These are phyloP conservation scores for Micropoecilia bifurca DNA, from an alignment of 2,797 vertebrate genomes.

Conservation along the genomic window DNA sequence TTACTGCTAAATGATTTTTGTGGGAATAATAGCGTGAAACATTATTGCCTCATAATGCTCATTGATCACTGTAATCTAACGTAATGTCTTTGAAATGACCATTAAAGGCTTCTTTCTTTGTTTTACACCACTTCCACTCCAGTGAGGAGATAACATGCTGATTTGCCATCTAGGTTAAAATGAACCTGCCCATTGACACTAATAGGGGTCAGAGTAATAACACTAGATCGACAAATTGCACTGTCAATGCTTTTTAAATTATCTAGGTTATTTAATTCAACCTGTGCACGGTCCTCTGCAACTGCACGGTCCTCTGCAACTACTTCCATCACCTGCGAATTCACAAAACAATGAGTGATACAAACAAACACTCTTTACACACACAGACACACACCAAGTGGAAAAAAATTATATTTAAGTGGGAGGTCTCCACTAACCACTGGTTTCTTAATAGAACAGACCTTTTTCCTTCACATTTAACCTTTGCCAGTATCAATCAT, in stretches of 20 bases:
- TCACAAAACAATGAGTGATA: conserved; percentile 45
- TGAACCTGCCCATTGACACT: conserved; percentile 88
- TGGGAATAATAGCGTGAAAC: conserved; percentile 60
- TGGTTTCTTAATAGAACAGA: conserved; percentile 97
- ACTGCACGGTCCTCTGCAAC: conserved; percentile 84
- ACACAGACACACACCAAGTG: conserved; percentile 44
- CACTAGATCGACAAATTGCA: conserved; percentile 92
- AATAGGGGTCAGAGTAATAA: conserved; percentile 98
- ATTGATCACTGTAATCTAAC: conserved; percentile 63
- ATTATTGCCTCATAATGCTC: conserved; percentile 67
- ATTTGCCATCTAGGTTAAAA: conserved; percentile 87
- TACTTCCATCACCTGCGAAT: conserved; percentile 83
- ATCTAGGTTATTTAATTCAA: conserved; percentile 98
- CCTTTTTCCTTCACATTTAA: conserved; percentile 93
- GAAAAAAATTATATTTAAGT: conserved; percentile 88
- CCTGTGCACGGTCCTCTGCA: conserved; percentile 88
- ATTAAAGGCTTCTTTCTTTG: conserved; percentile 58
- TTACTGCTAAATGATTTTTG: conserved; percentile 69
- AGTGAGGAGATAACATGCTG: conserved; percentile 75
- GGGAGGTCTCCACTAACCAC: conserved; percentile 96
- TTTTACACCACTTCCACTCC: conserved; percentile 59
- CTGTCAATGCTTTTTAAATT: conserved; percentile 96
- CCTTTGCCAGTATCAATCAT: conserved; percentile 93
- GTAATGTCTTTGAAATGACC: conserved; percentile 70
- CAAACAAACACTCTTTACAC: conserved; percentile 27